These are phyloP conservation scores for Lumbricus terrestris DNA, from an alignment of 2,888 invertebrate species.

Conservation along the genomic window DNA sequence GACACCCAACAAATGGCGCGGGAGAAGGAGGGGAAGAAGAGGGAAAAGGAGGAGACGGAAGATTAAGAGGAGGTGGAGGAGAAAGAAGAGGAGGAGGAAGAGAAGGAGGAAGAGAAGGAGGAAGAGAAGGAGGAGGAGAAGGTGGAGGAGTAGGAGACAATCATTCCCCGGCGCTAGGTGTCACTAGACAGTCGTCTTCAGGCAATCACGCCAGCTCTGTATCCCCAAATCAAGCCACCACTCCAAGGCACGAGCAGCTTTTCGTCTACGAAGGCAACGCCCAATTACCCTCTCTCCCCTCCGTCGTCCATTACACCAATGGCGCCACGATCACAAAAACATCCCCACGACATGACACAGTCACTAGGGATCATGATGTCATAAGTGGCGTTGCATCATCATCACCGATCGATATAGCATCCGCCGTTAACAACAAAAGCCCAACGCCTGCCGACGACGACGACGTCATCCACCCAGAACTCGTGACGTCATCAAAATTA, in stretches of 20 bases:
- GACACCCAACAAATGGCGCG: background rate
- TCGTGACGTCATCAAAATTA: background rate
- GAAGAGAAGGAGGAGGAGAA: no score
- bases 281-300: background rate
- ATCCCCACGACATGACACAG: background rate
- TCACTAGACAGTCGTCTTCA: background rate
- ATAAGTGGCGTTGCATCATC: background rate
- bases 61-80: no score
- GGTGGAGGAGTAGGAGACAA: no score
- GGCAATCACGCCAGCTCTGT: background rate
- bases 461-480: background rate
- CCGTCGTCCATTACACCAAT: background rate
- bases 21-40: no score
- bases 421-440: background rate
- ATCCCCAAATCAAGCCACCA: background rate
- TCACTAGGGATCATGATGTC: background rate
- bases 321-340: background rate
- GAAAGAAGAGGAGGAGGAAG: no score
- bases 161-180: background rate
- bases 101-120: no score
- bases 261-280: background rate
- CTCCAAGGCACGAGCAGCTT: background rate
- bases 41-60: no score
- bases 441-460: background rate
- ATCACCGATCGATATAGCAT: background rate